These are phyloP conservation scores for Serranus cabrilla DNA, from an alignment of 2,797 vertebrate genomes.

Conservation along the genomic window DNA sequence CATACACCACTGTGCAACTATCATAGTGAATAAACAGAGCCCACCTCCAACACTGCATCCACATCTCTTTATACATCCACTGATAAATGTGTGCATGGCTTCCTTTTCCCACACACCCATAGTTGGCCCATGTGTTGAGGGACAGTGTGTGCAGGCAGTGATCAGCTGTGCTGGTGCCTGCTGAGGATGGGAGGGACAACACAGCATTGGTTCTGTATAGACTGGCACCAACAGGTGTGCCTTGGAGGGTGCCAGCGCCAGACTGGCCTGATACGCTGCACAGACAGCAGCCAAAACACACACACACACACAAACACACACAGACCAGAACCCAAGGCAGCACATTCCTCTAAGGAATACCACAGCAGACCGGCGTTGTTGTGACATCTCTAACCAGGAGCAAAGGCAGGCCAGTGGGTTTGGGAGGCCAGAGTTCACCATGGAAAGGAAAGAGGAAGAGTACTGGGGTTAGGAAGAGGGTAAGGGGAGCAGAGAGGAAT, in stretches of 20 bases:
- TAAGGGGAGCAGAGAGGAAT: slow-evolving; percentile 12
- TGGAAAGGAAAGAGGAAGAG: slow-evolving; percentile 1
- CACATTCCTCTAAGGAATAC: slow-evolving; percentile 59
- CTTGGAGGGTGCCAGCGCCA: slow-evolving; percentile 47
- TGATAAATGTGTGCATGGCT: neutral
- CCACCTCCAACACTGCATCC: too few relatives aligned
- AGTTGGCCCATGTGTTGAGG: neutral
- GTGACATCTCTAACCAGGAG: slow-evolving; percentile 61
- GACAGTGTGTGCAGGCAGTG: neutral
- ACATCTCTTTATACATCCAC: too few relatives aligned
- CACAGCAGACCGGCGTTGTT: slow-evolving; percentile 49
- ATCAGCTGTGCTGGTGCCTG: slow-evolving; percentile 24
- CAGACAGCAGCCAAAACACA: slow-evolving; percentile 48
- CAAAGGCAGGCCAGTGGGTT: slow-evolving; percentile 43
- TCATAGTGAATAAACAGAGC: too few relatives aligned
- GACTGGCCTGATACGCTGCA: slow-evolving; percentile 40
- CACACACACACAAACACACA: slow-evolving; percentile 10
- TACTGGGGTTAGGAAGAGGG: neutral
- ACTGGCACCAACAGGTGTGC: slow-evolving; percentile 80
- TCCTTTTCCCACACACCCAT: slow-evolving; percentile 12
- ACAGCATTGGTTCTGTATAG: slow-evolving; percentile 39
- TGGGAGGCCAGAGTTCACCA: slow-evolving; percentile 38
- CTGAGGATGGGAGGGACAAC: slow-evolving; percentile 37
- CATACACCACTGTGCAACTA: too few relatives aligned
- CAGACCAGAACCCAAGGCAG: slow-evolving; percentile 42